Base-by-base conservation (phyloP, 2,113 vertebrate genomes). In the Conger conger region DNA sequence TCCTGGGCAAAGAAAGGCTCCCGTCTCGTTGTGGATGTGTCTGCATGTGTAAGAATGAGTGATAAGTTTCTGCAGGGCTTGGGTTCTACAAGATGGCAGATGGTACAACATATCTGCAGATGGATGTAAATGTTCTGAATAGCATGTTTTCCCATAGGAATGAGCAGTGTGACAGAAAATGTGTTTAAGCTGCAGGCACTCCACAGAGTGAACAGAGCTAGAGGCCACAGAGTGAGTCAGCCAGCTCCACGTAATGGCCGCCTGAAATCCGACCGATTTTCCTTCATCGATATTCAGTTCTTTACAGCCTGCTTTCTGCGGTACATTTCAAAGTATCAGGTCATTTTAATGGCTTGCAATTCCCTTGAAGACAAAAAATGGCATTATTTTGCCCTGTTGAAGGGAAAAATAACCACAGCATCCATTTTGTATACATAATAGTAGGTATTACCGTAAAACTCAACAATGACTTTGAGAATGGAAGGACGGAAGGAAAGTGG, bases 341-440 rank as follows among this genome's bases (percentile, higher is more conserved):
- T 5, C 18, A 33, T n/a, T 38, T 81, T 54, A 87, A 79, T 73
- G 76, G 27, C 40, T 30, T 80, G 63, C 23, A 30, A 27, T 45
- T 79, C 33, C 33, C 23, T 35, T 5, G 3, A 27, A 87, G 53
- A 15, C 11, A 27, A 73, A 87, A 63, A 18, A 17, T n/a, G 53
- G 1, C 6, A 42, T 53, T 37, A 11, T 63, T 88, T 91, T 86
- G 84, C 76, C 76, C 83, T 86, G 50, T 50, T 86, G 53, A 87
- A 84, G 73, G 87, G 53, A 77, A 87, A 81, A 77, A 54, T 54
- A 83, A 88, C 80, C 60, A 79, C 60, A 45, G 15, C 63, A 83
- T 18, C 23, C 82, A 84, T 87, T 87, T 81, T 45, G 73, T 84
- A 88, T 53, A 89, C 38, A 73, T 83, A 82, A 81, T 38, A 35